Evolutionary conservation across 2,888 invertebrate species (phyloP).

Genomic region (Leptothorax acervorum): DNA sequence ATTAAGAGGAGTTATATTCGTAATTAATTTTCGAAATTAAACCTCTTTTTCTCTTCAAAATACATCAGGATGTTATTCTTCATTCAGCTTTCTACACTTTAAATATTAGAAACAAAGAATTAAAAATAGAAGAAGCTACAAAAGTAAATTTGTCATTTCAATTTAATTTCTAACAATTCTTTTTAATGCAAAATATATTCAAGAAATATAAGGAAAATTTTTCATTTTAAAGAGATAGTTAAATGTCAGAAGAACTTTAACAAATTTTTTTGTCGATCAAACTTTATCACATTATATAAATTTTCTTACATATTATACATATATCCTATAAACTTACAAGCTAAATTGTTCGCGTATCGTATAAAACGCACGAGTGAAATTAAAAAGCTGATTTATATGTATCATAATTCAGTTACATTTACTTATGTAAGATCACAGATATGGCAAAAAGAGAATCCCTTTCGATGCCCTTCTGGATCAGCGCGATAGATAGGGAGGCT

Average conservation of each 20-base stretch:
- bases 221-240: background rate
- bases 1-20: background rate
- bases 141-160: background rate
- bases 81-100: background rate
- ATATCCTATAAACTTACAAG: background rate
- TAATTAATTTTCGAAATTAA: background rate
- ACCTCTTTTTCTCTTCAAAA: background rate
- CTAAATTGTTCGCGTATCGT: background rate
- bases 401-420: conserved; percentile 51
- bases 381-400: conserved; percentile 42
- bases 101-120: background rate
- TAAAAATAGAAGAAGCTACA: background rate
- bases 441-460: conserved; percentile 21
- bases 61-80: background rate
- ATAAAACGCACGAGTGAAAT: conserved; percentile 17
- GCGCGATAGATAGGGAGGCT: conserved; percentile 58
- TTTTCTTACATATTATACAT: background rate
- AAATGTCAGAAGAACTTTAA: background rate
- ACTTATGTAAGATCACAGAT: conserved; percentile 47
- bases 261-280: background rate
- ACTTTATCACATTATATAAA: background rate
- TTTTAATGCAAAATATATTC: background rate
- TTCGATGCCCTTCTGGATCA: conserved; percentile 49
- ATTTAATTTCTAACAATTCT: background rate
- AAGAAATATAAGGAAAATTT: background rate